These are phyloP conservation scores for Agrochola litura DNA, from an alignment of 2,888 invertebrate species.

Conservation along the genomic window DNA sequence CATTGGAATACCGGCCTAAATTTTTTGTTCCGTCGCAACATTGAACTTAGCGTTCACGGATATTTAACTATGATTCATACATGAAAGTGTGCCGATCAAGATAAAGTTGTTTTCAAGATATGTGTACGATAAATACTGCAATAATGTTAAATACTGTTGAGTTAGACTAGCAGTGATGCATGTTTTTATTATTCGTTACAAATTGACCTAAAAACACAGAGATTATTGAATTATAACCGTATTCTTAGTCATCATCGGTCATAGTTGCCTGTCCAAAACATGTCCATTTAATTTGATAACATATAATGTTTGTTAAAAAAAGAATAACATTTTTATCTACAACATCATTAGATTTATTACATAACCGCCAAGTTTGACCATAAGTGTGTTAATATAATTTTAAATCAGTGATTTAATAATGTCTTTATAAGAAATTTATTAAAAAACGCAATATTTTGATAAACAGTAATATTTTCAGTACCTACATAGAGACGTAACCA, in stretches of 20 bases:
- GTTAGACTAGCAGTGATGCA: not conserved
- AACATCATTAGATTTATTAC: not conserved
- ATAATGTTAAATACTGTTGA: not conserved
- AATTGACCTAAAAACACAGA: conserved; percentile 33
- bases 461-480: not conserved
- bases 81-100: conserved; percentile 44
- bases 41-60: conserved; percentile 31
- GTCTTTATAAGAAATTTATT: not conserved
- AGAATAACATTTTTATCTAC: not conserved
- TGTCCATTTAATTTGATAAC: not conserved
- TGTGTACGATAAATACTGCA: not conserved
- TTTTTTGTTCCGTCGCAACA: conserved; percentile 30
- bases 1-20: not conserved
- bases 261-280: not conserved
- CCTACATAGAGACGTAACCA: too few species aligned
- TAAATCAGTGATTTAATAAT: not conserved
- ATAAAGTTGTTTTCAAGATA: conserved; percentile 26
- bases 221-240: not conserved
- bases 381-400: not conserved
- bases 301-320: not conserved
- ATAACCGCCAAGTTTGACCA: not conserved
- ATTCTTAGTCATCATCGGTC: conserved; percentile 7
- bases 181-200: not conserved
- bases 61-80: conserved; percentile 37
- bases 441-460: not conserved